Evolutionary conservation across 2,797 vertebrate species (phyloP).

Genomic region (Glossophaga mutica): DNA sequence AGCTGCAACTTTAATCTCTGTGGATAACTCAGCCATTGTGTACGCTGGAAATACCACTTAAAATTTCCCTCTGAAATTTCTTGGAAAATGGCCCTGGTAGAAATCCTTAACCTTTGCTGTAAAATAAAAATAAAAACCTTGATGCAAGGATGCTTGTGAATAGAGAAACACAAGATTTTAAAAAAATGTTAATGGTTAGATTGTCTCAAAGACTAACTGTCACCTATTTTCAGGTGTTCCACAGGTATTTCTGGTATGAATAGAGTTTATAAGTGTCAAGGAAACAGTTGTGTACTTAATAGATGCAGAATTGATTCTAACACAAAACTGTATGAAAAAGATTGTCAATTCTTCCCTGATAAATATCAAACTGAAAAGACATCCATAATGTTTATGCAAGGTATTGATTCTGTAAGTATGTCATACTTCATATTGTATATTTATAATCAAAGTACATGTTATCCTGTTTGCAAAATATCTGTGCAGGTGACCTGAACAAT

Average conservation of each 20-base stretch:
- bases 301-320: constrained; percentile 53
- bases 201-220: not conserved
- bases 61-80: not conserved
- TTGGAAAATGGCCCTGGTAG: not conserved
- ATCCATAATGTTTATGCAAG: constrained; percentile 84
- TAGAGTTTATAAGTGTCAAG: constrained; percentile 20
- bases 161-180: not conserved
- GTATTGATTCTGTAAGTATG: constrained; percentile 80
- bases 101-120: not conserved
- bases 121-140: not conserved
- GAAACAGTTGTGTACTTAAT: not conserved
- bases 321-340: constrained; percentile 72
- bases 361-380: constrained; percentile 57
- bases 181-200: not conserved
- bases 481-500: not conserved
- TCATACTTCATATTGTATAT: not conserved
- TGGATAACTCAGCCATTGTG: not conserved
- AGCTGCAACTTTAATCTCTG: not conserved
- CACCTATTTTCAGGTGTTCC: constrained; percentile 78
- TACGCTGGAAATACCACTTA: not conserved
- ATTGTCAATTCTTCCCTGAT: constrained; percentile 80
- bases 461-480: not conserved
- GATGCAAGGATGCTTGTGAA: not conserved
- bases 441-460: not conserved
- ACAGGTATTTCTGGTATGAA: constrained; percentile 71